Base-by-base conservation (phyloP, 2,797 vertebrate species). In the Molothrus ater region DNA sequence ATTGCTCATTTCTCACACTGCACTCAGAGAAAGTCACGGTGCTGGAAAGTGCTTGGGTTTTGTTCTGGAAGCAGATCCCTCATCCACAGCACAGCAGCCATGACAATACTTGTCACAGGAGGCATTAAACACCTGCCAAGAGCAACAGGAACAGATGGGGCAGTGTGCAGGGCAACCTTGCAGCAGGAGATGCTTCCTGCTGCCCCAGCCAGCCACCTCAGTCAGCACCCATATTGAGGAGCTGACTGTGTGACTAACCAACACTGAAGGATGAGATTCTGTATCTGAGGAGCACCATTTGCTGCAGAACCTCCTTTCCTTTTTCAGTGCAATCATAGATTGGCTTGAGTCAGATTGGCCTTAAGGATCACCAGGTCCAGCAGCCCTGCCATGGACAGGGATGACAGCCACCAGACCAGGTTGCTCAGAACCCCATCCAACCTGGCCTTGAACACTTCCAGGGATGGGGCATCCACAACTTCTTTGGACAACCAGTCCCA, bases 91-190 rank as follows among this genome's bases (percentile, higher is more conserved):
- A n/a, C 45, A 38, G 57, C 2, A 17, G 56, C 45, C 3, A 0
- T 45, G 74, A 53, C 42, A 80, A 45, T 21, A 22, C 17, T 2
- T 45, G 32, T 61, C 78, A 60, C 2, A 1, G 72, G 43, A 84
- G 38, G 73, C 51, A 64, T 34, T 11, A 20, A 71, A 42, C 48
- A 51, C 7, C 20, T 64, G 53, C 65, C 76, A 65, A 61, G 69
- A 50, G 51, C 78, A 64, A 7, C 48, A 78, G 57, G 21, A n/a
- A 4, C 1, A 1, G 24, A 48, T 3, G 4, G 32, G 21, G 34
- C 29, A 15, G 15, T 1, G 53, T 24, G 25, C 1, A 2, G 43
- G 22, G 56, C 0, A 0, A 25, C n/a, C 24, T 34, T 57, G 34
- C 34, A 65, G 51, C 51, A 57, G 80, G 50, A 65, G 42, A 42